These are phyloP conservation scores for Zoanthus sociatus DNA, from an alignment of 92 coral and sea anemone genomes.

Conservation along the genomic window DNA sequence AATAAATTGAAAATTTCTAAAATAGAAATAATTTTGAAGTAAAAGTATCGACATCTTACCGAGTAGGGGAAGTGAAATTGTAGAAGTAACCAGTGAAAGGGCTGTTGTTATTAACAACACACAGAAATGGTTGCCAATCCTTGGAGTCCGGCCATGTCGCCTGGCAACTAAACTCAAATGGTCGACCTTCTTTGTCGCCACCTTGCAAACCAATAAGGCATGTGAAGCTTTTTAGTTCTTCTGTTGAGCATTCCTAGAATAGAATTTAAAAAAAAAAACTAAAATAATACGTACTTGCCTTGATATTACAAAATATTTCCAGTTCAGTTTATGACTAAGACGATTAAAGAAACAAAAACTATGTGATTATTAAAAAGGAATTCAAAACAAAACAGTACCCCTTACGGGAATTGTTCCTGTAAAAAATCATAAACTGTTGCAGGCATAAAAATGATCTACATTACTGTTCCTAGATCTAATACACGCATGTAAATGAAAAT, in stretches of 20 bases:
- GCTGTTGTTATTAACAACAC: conserved; percentile 88
- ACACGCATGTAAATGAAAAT: too few species aligned
- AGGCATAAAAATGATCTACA: too few species aligned
- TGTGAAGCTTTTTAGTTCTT: conserved; percentile 67
- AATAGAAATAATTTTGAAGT: background rate
- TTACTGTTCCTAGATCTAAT: too few species aligned
- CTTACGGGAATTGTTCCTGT: too few species aligned
- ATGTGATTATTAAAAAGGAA: too few species aligned
- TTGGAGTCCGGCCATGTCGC: conserved; percentile 89
- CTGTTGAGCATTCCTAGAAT: conserved; percentile 74
- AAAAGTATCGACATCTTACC: conserved; percentile 1
- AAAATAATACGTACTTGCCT: too few species aligned
- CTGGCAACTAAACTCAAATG: conserved; percentile 94
- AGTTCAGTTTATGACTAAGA: too few species aligned
- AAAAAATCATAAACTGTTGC: too few species aligned
- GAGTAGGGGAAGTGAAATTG: conserved; percentile 74
- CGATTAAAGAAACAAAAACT: too few species aligned
- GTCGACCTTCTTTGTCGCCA: conserved; percentile 79
- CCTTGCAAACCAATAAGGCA: conserved; percentile 90
- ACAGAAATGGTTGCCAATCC: conserved; percentile 85
- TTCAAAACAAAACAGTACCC: too few species aligned
- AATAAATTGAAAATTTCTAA: background rate
- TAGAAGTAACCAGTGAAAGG: conserved; percentile 89
- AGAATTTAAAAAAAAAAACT: background rate
- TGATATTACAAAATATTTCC: too few species aligned